Percentiles rank a stretch among this genome's conserved stretches.
These are phyloP conservation scores for Stegana nigrithorax DNA, from an alignment of 2,888 invertebrate genomes.

Conservation along the genomic window DNA sequence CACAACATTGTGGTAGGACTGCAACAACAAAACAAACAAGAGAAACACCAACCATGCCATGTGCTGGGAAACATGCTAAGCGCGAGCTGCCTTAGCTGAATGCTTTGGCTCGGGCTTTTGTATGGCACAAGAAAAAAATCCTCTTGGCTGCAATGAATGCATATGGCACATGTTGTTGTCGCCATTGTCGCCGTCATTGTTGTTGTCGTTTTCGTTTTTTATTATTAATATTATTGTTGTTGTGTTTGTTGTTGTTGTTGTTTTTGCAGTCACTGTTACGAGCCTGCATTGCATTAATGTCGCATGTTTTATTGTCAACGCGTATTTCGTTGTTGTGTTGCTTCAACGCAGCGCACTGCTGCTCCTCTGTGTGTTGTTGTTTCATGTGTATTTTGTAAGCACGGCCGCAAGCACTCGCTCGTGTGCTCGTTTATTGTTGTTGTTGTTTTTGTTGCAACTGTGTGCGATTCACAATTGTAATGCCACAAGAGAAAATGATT, in stretches of 20 bases:
- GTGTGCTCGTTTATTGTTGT: not conserved
- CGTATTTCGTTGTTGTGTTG: not conserved
- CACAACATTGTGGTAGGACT: no score
- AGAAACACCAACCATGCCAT: not conserved
- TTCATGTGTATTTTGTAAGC: no score
- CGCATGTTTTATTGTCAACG: conserved; percentile 32
- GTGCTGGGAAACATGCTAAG: no score
- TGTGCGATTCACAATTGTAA: no score
- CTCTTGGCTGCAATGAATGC: not conserved
- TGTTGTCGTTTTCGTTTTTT: conserved; percentile 55
- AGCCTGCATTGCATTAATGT: conserved; percentile 50
- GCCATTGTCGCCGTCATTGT: conserved; percentile 19
- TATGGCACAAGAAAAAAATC: no score
- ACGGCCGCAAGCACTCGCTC: no score
- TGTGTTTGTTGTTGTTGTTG: conserved; percentile 28
- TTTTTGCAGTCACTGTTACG: conserved; percentile 24
- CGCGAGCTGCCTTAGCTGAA: not conserved
- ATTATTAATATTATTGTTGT: conserved; percentile 26
- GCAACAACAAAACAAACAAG: not conserved
- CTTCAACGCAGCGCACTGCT: not conserved
- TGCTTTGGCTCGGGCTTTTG: not conserved
- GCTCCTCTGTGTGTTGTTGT: not conserved
- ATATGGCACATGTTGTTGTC: not conserved
- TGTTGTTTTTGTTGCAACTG: not conserved
- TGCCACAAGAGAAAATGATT: no score